phyloP scores from a whole-genome alignment of 53 echinoderm and acorn worm species.

The Arbacia lixula region DNA sequence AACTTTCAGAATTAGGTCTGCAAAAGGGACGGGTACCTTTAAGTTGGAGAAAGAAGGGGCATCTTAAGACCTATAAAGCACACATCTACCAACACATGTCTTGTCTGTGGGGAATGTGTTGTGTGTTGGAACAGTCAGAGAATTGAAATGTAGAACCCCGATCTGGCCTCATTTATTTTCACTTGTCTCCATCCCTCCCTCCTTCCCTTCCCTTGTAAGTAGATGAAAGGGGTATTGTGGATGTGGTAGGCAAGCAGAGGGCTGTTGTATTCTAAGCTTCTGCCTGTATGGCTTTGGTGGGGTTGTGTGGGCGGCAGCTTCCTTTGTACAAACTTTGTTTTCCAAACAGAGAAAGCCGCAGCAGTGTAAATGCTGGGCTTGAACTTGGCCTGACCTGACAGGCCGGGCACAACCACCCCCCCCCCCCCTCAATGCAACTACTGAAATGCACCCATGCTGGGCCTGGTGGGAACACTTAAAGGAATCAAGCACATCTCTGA shows the following conservation, averaged over 20 bases:
- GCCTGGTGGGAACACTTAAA: slow-evolving; percentile 11
- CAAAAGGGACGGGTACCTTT: too few species aligned
- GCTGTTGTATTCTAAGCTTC: too few species aligned
- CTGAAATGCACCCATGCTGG: neutral
- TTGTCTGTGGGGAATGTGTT: too few species aligned
- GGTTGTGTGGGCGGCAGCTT: slow-evolving; percentile 23
- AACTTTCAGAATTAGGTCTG: too few species aligned
- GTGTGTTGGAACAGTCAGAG: slow-evolving; percentile 16
- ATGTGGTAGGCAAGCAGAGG: too few species aligned
- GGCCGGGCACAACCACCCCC: slow-evolving; percentile 25
- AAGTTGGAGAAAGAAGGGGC: too few species aligned
- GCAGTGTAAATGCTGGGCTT: slow-evolving; percentile 11
- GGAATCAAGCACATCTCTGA: too few species aligned
- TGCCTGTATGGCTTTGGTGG: too few species aligned
- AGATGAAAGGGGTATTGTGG: too few species aligned
- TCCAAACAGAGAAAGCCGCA: slow-evolving; percentile 28
- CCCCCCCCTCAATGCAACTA: too few species aligned
- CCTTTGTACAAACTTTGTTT: slow-evolving; percentile 29
- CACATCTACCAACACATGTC: too few species aligned
- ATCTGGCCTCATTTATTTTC: slow-evolving; percentile 5
- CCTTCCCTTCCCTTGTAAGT: neutral
- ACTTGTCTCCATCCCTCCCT: neutral
- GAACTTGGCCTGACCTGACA: slow-evolving; percentile 3
- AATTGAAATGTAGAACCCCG: neutral
- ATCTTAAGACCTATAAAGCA: too few species aligned